Evolutionary conservation across 37 sponge, comb jelly and placozoan genomes (phyloP), one percentile per base, ranked within the genome.

Genomic region (Corticium candelabrum): DNA sequence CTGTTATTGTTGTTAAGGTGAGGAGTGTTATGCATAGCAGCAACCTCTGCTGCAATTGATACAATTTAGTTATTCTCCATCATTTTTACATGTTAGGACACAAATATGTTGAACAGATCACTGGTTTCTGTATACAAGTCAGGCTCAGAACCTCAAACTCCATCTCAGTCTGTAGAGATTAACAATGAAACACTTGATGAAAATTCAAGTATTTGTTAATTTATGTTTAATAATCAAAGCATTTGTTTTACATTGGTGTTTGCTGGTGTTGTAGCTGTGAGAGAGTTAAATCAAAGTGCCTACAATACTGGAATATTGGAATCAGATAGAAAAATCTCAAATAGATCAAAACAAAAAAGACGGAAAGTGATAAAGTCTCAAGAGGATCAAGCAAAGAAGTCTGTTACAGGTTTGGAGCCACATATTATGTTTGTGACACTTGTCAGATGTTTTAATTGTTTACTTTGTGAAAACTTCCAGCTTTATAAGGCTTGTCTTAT

Each of bases 21-120:
- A 27, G 21, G 11, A 21, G 21, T 50, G 21, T 21, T 21, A 50
- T n/a, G n/a, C n/a, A n/a, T n/a, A n/a, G n/a, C n/a, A n/a, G n/a
- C n/a, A n/a, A n/a, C n/a, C n/a, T n/a, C n/a, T n/a, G n/a, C n/a
- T n/a, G n/a, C n/a, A n/a, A n/a, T n/a, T n/a, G n/a, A n/a, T n/a
- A n/a, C n/a, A n/a, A n/a, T n/a, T n/a, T n/a, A n/a, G n/a, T 50
- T 50, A 27, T 11, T 50, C 62, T 50, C 62, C 62, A 27, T 27
- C 11, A 50, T 50, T 50, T 50, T n/a, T n/a, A n/a, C n/a, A n/a
- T n/a, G n/a, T n/a, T n/a, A 80, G 73, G 31, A 29, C 2, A 34
- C 80, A 7, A 80, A 80, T 68, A 35, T 80, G 35, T 30, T 80
- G 41, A 80, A 80, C 41, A 70, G 3, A 39, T 27, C 73, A 40